Evolutionary conservation across 2,113 vertebrate species (phyloP).

Genomic region (Coturnix japonica): DNA sequence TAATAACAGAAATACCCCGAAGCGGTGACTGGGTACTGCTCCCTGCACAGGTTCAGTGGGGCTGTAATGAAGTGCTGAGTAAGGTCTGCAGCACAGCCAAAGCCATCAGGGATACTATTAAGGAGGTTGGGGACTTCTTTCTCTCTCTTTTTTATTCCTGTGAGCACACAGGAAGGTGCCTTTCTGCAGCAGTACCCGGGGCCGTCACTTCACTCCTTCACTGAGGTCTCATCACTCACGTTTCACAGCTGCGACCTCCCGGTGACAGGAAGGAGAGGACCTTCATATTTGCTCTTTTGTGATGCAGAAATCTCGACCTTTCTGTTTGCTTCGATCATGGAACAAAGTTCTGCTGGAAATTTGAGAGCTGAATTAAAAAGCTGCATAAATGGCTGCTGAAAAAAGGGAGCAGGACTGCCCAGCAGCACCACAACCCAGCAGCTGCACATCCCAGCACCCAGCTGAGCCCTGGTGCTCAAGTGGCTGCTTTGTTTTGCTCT

Average conservation of each 20-base stretch:
- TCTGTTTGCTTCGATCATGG: not conserved
- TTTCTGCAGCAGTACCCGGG: fast-evolving
- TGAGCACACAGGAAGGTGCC: not conserved
- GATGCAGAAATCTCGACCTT: not conserved
- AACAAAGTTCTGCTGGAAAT: not conserved
- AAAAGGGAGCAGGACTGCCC: not conserved
- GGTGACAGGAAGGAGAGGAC: not conserved
- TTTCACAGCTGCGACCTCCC: not conserved
- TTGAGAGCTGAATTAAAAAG: not conserved
- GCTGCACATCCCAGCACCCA: not conserved
- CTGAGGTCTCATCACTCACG: not conserved
- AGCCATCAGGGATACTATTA: not conserved
- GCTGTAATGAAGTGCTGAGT: not conserved
- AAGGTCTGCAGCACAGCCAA: not conserved
- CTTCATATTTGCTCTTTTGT: not conserved
- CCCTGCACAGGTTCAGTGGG: not conserved
- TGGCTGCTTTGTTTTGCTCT: not conserved
- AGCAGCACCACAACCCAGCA: not conserved
- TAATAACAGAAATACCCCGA: not conserved
- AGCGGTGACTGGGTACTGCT: not conserved
- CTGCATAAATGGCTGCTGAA: not conserved
- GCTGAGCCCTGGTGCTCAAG: not conserved
- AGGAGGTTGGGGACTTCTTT: not conserved
- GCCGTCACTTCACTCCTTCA: fast-evolving
- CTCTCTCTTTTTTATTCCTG: not conserved